phyloP scores from a whole-genome alignment of 2,888 invertebrate species.

The Meandrusa payeni region DNA sequence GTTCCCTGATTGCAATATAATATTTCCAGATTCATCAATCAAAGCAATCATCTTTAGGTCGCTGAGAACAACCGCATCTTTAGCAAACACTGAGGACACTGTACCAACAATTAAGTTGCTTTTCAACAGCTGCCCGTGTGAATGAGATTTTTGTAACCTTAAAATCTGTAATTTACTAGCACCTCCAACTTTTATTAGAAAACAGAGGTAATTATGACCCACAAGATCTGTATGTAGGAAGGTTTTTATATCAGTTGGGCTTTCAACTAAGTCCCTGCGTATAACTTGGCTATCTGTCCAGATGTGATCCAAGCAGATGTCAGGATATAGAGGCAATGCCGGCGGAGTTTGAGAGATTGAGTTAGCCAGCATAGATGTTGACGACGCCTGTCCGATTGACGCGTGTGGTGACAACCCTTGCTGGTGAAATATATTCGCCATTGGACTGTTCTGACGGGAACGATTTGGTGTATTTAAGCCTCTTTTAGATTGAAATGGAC shows the following conservation, averaged over 20 bases:
- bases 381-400: constrained; percentile 70
- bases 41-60: constrained; percentile 92
- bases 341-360: constrained; percentile 71
- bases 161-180: constrained; percentile 83
- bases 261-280: constrained; percentile 59
- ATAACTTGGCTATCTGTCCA: constrained; percentile 88
- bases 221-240: constrained; percentile 93
- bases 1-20: constrained; percentile 92
- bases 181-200: constrained; percentile 75
- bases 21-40: constrained; percentile 88
- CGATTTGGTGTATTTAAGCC: constrained; percentile 50
- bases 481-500: constrained; percentile 64
- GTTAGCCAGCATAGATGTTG: constrained; percentile 67
- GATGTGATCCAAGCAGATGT: constrained; percentile 92
- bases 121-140: constrained; percentile 60
- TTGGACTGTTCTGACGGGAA: constrained; percentile 66
- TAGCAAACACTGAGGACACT: constrained; percentile 86
- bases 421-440: constrained; percentile 70
- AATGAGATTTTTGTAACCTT: constrained; percentile 83
- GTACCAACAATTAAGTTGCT: constrained; percentile 88
- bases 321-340: constrained; percentile 89
- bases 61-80: constrained; percentile 90
- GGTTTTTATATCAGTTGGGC: constrained; percentile 77
- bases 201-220: constrained; percentile 92
- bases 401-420: constrained; percentile 72